These are phyloP conservation scores for Oikopleura dioica DNA, from an alignment of 23 tunicate genomes.

Conservation along the genomic window DNA sequence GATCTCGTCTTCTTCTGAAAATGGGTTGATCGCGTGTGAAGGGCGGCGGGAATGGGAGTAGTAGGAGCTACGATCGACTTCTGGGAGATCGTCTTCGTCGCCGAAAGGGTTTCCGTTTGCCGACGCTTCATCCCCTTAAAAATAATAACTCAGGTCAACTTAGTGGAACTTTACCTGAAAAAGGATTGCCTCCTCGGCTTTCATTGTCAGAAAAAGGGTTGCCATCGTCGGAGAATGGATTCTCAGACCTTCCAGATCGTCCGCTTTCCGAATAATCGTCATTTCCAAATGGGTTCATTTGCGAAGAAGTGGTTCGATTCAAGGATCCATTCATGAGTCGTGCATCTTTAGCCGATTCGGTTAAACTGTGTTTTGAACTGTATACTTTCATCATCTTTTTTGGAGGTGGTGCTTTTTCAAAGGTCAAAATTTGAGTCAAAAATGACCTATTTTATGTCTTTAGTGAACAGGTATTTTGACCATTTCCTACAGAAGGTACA, in stretches of 20 bases:
- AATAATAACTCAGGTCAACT: not conserved
- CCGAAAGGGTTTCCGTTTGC: not conserved
- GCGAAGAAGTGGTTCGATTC: not conserved
- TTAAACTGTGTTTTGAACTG: constrained; percentile 1
- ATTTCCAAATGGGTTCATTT: not conserved
- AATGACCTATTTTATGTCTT: no score
- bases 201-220: not conserved
- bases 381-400: not conserved
- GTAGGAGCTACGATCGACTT: not conserved
- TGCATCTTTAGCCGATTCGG: constrained; percentile 5
- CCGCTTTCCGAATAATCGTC: not conserved
- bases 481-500: not conserved
- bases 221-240: constrained; percentile 8
- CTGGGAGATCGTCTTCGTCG: not conserved
- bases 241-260: no score
- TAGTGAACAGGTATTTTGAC: no score
- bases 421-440: no score
- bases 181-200: not conserved
- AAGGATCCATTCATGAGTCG: not conserved
- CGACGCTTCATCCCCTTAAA: not conserved
- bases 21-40: not conserved
- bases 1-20: not conserved
- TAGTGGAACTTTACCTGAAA: not conserved
- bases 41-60: not conserved
- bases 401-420: no score